Evolutionary conservation across 2,113 vertebrate species (phyloP).

Genomic region (Campylomormyrus numenius): DNA sequence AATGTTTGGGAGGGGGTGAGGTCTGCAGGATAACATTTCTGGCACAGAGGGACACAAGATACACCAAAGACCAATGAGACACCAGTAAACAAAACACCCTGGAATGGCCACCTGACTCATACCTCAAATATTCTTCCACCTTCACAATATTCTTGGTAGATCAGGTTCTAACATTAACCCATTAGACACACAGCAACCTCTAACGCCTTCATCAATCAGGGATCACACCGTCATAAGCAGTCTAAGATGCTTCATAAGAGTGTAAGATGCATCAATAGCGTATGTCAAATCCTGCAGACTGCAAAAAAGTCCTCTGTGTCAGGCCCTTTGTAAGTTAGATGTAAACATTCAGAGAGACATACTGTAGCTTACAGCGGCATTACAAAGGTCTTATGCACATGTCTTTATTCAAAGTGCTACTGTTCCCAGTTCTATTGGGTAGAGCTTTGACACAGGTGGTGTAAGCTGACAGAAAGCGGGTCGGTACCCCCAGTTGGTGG

Average conservation of each 20-base stretch:
- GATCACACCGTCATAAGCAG: neutral
- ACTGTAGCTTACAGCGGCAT: neutral
- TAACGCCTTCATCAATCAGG: neutral
- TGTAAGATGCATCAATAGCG: neutral
- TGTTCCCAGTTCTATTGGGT: neutral
- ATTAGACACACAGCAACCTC: neutral
- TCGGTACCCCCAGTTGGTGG: neutral
- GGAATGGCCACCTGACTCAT: neutral
- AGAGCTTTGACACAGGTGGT: slow-evolving; percentile 5
- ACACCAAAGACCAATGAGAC: neutral
- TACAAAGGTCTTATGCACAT: neutral
- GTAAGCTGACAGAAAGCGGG: neutral
- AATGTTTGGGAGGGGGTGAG: neutral
- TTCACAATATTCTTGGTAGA: neutral
- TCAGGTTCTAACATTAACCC: neutral
- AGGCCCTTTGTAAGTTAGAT: neutral
- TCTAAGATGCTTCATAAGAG: neutral
- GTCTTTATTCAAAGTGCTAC: neutral
- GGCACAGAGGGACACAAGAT: neutral
- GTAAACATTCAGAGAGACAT: neutral
- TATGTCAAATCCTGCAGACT: neutral
- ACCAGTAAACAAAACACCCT: neutral
- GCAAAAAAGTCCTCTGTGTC: neutral
- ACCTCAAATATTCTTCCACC: neutral
- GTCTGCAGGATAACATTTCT: neutral